Evolutionary conservation across 2,113 vertebrate genomes (phyloP).

Genomic region (Cryptotis parvus): DNA sequence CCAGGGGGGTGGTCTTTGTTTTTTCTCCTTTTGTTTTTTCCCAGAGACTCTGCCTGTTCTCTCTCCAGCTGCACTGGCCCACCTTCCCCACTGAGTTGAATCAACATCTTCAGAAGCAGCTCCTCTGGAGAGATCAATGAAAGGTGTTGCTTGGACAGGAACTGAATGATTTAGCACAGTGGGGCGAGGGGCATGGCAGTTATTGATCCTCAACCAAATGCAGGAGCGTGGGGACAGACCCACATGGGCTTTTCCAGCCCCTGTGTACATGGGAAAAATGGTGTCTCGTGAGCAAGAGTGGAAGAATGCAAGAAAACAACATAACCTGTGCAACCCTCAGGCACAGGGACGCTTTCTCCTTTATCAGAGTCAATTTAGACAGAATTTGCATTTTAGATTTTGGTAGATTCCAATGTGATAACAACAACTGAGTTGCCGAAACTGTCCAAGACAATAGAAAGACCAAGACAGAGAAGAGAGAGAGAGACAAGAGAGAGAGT

Average conservation of each 20-base stretch:
- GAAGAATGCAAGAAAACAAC: rapidly evolving
- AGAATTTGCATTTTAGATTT: slow-evolving; percentile 54
- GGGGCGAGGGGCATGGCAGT: slow-evolving; percentile 54
- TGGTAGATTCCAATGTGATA: not conserved
- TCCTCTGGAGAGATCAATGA: slow-evolving; percentile 52
- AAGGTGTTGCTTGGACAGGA: slow-evolving; percentile 15
- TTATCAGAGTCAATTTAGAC: slow-evolving; percentile 35
- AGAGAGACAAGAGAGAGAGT: not conserved
- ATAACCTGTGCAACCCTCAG: not conserved
- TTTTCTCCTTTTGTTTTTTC: slow-evolving; percentile 39
- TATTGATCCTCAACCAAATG: slow-evolving; percentile 5
- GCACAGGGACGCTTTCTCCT: not conserved
- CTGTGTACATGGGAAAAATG: not conserved
- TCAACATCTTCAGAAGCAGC: slow-evolving; percentile 67
- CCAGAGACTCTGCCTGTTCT: slow-evolving; percentile 7
- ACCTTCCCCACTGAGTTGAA: slow-evolving; percentile 61
- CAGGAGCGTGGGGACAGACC: slow-evolving; percentile 2
- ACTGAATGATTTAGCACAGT: slow-evolving; percentile 58
- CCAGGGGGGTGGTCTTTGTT: too few relatives aligned
- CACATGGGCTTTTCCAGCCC: slow-evolving; percentile 18
- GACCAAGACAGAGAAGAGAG: not conserved
- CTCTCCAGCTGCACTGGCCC: not conserved
- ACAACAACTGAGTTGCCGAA: not conserved
- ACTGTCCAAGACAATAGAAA: not conserved
- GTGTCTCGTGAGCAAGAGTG: not conserved